Conservation (phyloP, 2,113 vertebrate species). For the Grantiella picta region DNA sequence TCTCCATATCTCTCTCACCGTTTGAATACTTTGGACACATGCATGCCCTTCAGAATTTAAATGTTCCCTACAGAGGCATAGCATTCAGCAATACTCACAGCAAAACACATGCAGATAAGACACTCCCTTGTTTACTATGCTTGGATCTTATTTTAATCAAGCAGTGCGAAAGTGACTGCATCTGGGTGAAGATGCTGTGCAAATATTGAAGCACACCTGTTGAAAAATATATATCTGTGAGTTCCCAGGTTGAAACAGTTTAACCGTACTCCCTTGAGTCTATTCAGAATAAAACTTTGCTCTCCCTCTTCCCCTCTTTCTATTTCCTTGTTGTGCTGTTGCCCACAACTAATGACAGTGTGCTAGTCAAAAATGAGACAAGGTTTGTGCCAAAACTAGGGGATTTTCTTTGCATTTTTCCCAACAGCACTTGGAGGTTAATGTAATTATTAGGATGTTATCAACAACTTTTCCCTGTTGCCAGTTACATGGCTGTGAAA, state of each 20-base stretch:
- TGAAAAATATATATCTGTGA: neutral
- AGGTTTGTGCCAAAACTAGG: slow-evolving; percentile 10
- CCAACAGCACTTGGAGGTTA: slow-evolving; percentile 49
- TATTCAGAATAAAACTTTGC: neutral
- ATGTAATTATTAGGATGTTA: slow-evolving; percentile 52
- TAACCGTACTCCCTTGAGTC: neutral
- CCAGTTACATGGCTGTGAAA: slow-evolving; percentile 20
- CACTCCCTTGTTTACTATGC: neutral
- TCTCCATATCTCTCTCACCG: neutral
- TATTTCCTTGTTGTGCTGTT: slow-evolving; percentile 17
- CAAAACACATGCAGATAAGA: neutral
- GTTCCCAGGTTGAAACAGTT: neutral
- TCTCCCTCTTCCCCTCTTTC: neutral
- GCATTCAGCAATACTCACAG: neutral
- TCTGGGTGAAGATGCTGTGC: neutral
- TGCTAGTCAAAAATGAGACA: slow-evolving; percentile 46
- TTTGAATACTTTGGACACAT: neutral
- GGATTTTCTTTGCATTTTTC: slow-evolving; percentile 44
- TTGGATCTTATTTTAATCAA: neutral
- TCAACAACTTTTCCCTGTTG: slow-evolving; percentile 51
- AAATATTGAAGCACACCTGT: neutral
- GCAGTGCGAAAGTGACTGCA: neutral
- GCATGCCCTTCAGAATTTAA: neutral
- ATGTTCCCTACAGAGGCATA: neutral
- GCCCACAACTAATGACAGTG: slow-evolving; percentile 32